These are phyloP conservation scores for Squalus acanthias DNA, from an alignment of 2,797 vertebrate genomes.

Conservation along the genomic window DNA sequence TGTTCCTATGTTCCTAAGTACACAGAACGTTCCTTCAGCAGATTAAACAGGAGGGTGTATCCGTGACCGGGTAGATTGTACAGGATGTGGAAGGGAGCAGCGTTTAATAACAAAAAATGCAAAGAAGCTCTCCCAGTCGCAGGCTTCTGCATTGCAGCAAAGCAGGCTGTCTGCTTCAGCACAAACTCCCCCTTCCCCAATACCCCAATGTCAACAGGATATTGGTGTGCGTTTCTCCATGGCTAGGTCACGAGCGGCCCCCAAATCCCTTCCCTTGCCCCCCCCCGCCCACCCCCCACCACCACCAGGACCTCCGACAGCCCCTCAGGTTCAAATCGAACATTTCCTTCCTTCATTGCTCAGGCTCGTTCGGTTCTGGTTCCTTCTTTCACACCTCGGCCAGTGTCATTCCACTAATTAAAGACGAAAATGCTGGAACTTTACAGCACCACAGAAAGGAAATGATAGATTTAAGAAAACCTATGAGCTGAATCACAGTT, in stretches of 20 bases:
- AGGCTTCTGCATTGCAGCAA: not conserved
- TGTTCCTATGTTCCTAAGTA: too few relatives aligned
- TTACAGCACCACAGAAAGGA: not conserved
- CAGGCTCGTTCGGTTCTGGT: not conserved
- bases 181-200: not conserved
- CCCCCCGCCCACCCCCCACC: not conserved
- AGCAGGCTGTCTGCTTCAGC: not conserved
- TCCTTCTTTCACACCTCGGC: not conserved
- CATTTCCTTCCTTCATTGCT: not conserved
- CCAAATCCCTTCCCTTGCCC: not conserved
- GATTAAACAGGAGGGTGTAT: not conserved
- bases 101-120: not conserved
- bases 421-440: not conserved
- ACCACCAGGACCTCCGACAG: not conserved
- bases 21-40: not conserved
- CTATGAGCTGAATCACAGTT: not conserved
- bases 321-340: not conserved
- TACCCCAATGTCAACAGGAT: not conserved
- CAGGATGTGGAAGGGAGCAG: not conserved
- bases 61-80: not conserved
- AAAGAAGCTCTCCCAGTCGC: not conserved
- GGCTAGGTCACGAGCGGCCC: not conserved
- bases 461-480: not conserved
- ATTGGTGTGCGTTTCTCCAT: not conserved
- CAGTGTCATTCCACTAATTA: not conserved